Evolutionary conservation across 2,888 invertebrate species (phyloP).

Genomic region (Byasa hedistus): DNA sequence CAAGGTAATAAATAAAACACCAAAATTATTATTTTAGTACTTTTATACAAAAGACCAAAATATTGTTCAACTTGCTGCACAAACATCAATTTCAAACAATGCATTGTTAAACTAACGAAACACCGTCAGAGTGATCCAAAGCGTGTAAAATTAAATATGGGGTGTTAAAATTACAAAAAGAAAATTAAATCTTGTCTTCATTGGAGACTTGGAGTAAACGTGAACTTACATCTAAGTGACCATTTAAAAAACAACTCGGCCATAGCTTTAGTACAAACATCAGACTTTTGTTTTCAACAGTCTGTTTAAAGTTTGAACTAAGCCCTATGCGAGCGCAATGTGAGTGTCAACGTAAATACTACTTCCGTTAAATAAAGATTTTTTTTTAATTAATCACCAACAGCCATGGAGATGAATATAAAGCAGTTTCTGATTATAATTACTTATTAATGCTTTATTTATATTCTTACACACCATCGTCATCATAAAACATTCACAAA

Average conservation of each 20-base stretch:
- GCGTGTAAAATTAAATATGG: slow-evolving; percentile 35
- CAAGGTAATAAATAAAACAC: slow-evolving; percentile 31
- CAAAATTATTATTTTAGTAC: slow-evolving; percentile 42
- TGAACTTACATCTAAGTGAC: slow-evolving; percentile 57
- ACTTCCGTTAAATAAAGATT: slow-evolving; percentile 60
- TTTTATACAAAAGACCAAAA: slow-evolving; percentile 70
- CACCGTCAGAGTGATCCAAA: slow-evolving; percentile 35
- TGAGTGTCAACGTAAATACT: slow-evolving; percentile 55
- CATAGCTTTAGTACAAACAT: slow-evolving; percentile 63
- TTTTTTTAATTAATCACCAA: slow-evolving; percentile 35
- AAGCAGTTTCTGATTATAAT: background rate
- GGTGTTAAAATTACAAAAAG: slow-evolving; percentile 29
- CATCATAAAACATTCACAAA: background rate
- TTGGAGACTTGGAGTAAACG: slow-evolving; percentile 40
- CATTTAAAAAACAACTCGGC: slow-evolving; percentile 52
- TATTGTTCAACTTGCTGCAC: slow-evolving; percentile 53
- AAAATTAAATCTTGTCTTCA: slow-evolving; percentile 15
- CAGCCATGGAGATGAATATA: slow-evolving; percentile 30
- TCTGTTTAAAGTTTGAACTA: slow-evolving; percentile 37
- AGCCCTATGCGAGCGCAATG: slow-evolving; percentile 43
- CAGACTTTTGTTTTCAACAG: slow-evolving; percentile 63
- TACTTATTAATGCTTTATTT: background rate
- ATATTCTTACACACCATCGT: background rate
- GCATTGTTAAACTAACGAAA: slow-evolving; percentile 39
- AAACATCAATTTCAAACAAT: slow-evolving; percentile 49